Evolutionary conservation across 37 sponge, comb jelly and placozoan genomes (phyloP), one percentile per base, ranked within the genome.

Genomic region (Agelas oroides): DNA sequence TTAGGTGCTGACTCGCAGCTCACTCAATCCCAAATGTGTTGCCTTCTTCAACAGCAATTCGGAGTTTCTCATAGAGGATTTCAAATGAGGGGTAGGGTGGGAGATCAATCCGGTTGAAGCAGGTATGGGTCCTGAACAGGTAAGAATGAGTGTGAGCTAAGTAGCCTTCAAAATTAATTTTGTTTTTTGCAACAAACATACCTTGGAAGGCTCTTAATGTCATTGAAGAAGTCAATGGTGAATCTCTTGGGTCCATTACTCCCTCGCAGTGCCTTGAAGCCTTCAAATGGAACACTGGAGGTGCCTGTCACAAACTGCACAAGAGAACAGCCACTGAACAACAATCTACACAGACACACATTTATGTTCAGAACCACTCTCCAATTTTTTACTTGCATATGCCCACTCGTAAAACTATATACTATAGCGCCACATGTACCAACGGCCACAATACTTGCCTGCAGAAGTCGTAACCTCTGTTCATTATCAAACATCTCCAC

Each of bases 301-400:
- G 97, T 95, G 13, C 97, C 97, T 11, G 97, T 97, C 27, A 97
- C 93, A 90, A 97, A 97, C 96, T 97, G 78, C 24, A 73, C 0
- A 28, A 18, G 23, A 39, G 28, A 5, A 62, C 28, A 27, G 24
- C 2, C 28, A 57, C 59, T 20, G 16, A 16, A 57, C 19, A 20
- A 20, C 19, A 57, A 57, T 57, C 19, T 62, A 5, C 13, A 62
- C 46, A 46, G 6, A 46, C 46, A 46, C 46, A 46, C 46, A 46
- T 46, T 46, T 46, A 46, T 46, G 46, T 8, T 46, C 30, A 70
- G 16, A 28, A 34, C 33, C 3, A 11, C 33, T 28, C 46, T 12
- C 46, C 46, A 46, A 46, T 12, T 46, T 8, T 46, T 46, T 3
- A 46, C 8, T n/a, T 8, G 8, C 46, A 46, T 8, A 8, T 46